Conservation (phyloP, 2,888 invertebrate species). For the Cerastis leucographa region DNA sequence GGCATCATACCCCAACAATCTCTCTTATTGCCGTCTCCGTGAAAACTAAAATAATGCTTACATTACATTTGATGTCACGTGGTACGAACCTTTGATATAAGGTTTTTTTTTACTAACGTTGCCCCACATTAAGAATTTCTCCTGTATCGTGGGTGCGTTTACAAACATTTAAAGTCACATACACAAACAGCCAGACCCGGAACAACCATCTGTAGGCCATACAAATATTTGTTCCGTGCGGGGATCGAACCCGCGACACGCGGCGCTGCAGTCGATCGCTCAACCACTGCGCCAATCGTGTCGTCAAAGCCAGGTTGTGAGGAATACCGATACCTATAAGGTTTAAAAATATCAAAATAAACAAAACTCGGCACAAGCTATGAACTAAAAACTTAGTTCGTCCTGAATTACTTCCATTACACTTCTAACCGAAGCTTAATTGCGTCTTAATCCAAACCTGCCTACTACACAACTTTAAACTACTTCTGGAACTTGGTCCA, state of each 20-base stretch:
- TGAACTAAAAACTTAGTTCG: conserved; percentile 12
- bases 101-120: no score
- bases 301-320: background rate
- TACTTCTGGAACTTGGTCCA: conserved; percentile 44
- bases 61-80: background rate
- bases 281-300: no score
- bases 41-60: background rate
- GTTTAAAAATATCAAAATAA: background rate
- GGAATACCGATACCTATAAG: background rate
- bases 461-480: conserved; percentile 39
- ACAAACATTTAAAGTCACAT: no score
- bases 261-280: no score
- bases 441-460: conserved; percentile 13
- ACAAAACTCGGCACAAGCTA: background rate
- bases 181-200: no score
- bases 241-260: no score
- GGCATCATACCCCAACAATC: no score
- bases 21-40: no score
- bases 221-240: no score
- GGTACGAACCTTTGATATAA: background rate
- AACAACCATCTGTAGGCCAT: no score
- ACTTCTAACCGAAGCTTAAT: background rate
- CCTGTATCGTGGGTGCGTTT: no score
- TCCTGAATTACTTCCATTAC: conserved; percentile 4
- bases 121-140: no score